Percentiles rank a stretch among this genome's conserved stretches.
These are phyloP conservation scores for Ptycholaimellus sp. DNA, from an alignment of 2,888 invertebrate genomes.

Conservation along the genomic window DNA sequence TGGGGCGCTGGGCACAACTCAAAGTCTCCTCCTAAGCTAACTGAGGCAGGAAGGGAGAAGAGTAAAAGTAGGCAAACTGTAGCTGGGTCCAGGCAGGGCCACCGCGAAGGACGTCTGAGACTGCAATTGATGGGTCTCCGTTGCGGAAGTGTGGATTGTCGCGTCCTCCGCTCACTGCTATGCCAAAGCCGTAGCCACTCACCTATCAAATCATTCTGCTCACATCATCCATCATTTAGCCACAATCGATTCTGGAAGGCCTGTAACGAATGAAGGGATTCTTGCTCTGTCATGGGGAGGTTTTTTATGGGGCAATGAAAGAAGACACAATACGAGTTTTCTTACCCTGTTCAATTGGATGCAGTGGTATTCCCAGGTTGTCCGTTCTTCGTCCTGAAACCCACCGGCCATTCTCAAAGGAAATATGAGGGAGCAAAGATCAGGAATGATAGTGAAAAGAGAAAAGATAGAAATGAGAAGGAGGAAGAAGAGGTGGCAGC, in stretches of 20 bases:
- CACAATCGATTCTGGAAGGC: too few relatives aligned
- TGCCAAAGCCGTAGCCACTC: constrained; percentile 88
- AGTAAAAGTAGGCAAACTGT: constrained; percentile 78
- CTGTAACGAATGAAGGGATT: too few relatives aligned
- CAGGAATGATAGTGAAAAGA: neutral
- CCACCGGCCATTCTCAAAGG: neutral
- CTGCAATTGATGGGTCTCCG: constrained; percentile 76
- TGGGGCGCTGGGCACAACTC: too few relatives aligned
- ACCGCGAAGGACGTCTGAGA: constrained; percentile 95
- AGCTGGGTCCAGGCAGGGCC: constrained; percentile 81
- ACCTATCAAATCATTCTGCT: too few relatives aligned
- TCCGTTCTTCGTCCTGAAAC: constrained; percentile 4
- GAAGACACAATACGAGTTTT: too few relatives aligned
- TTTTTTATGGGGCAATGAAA: too few relatives aligned
- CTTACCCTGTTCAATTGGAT: constrained; percentile 2
- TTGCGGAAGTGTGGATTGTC: constrained; percentile 97
- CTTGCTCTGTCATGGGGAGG: too few relatives aligned
- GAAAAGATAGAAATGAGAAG: neutral
- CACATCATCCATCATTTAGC: too few relatives aligned
- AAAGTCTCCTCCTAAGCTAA: neutral
- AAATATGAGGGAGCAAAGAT: neutral
- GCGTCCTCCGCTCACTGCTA: constrained; percentile 84
- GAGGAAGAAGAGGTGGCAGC: too few relatives aligned
- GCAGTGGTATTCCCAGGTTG: constrained; percentile 5
- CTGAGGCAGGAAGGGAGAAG: neutral